Conservation (phyloP, 2,113 vertebrate species). For the Lepus timidus region DNA sequence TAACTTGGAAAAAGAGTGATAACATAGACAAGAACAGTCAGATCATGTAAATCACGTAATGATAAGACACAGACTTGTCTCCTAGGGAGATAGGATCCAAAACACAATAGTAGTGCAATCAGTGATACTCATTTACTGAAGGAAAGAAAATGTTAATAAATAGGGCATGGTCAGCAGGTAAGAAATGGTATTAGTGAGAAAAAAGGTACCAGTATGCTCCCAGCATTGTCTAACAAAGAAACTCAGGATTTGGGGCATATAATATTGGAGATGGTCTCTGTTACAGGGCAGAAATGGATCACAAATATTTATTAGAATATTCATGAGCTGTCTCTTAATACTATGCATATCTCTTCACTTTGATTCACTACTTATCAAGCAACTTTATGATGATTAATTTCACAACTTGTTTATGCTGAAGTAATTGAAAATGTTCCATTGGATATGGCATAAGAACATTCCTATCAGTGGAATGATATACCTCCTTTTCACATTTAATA, state of each 20-base stretch:
- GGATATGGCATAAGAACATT: neutral
- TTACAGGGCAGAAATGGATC: neutral
- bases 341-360: neutral
- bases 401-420: neutral
- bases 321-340: neutral
- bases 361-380: neutral
- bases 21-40: neutral
- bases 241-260: neutral
- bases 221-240: constrained; percentile 1
- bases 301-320: neutral
- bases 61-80: neutral
- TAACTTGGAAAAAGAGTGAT: constrained; percentile 29
- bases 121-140: neutral
- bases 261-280: neutral
- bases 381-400: neutral
- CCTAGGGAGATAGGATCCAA: neutral
- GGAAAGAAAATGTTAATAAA: neutral
- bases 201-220: neutral
- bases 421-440: neutral
- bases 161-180: neutral
- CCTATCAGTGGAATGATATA: neutral
- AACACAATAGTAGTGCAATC: neutral
- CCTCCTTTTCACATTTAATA: neutral
- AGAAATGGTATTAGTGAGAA: neutral
- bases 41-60: neutral